Evolutionary conservation across 2,797 vertebrate genomes (phyloP), one percentile per base, ranked within the genome.

Genomic region (Parotocinclus haroldoi): DNA sequence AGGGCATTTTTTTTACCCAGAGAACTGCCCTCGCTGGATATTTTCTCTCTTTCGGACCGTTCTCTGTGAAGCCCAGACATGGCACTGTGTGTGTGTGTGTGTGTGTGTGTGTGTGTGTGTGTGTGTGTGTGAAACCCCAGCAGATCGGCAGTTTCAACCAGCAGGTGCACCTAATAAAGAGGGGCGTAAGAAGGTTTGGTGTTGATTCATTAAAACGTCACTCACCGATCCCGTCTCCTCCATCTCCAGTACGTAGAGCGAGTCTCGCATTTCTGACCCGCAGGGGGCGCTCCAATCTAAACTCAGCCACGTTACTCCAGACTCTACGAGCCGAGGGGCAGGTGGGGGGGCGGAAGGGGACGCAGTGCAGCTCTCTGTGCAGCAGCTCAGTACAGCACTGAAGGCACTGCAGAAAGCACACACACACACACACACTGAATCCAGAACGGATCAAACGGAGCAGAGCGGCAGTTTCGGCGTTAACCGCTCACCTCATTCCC

Each of bases 141-240:
- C n/a, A n/a, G n/a, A n/a, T n/a, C n/a, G n/a, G n/a, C n/a, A n/a
- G n/a, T n/a, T n/a, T n/a, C n/a, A n/a, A n/a, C n/a, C n/a, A n/a
- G n/a, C n/a, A n/a, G n/a, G n/a, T n/a, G n/a, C n/a, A n/a, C n/a
- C n/a, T n/a, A n/a, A n/a, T n/a, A n/a, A n/a, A n/a, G n/a, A n/a
- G n/a, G n/a, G n/a, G n/a, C n/a, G n/a, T n/a, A n/a, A n/a, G n/a
- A n/a, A n/a, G n/a, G n/a, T n/a, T n/a, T n/a, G 12, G 46, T 37
- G 18, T 19, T 27, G n/a, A n/a, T n/a, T n/a, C n/a, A 27, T 27
- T 5, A 27, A 27, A 5, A 27, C 27, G 5, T 27, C n/a, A 55
- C 89, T 89, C 76, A 92, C 91, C 59, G 85, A 88, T 52, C 83
- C 85, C 64, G 86, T 84, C 60, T 93, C 89, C 39, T 92, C 88